Percentiles rank a stretch among this genome's conserved stretches.
phyloP scores from a whole-genome alignment of 2,797 vertebrate genomes.

The Ciconia nigra region DNA sequence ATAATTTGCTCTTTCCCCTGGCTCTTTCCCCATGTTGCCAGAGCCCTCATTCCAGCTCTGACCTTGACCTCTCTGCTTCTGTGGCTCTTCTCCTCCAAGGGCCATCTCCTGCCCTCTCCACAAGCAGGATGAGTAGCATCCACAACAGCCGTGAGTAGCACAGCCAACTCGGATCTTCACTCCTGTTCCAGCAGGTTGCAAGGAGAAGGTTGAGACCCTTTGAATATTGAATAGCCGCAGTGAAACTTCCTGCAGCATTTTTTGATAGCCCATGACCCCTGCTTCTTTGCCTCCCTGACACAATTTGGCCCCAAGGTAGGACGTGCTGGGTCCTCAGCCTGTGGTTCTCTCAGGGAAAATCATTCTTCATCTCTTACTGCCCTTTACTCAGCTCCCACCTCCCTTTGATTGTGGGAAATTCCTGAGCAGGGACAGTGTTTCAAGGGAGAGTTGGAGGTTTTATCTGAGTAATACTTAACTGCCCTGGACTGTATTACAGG shows the following conservation, averaged over 20 bases:
- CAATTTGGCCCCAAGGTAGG: not conserved
- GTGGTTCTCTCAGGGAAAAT: not conserved
- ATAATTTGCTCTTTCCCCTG: not conserved
- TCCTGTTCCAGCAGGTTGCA: not conserved
- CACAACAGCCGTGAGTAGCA: not conserved
- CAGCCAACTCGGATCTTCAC: not conserved
- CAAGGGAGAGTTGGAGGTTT: not conserved
- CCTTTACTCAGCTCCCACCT: not conserved
- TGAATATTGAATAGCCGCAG: not conserved
- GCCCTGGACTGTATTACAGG: not conserved
- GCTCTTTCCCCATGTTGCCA: not conserved
- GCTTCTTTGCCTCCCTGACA: not conserved
- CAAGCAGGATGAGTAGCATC: not conserved
- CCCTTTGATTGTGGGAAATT: not conserved
- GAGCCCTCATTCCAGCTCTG: not conserved
- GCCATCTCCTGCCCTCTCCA: not conserved
- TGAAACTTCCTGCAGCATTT: not conserved
- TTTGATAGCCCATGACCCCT: not conserved
- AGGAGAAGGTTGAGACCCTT: not conserved
- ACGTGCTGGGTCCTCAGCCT: not conserved
- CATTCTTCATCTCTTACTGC: not conserved
- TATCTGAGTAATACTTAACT: conserved; percentile 27
- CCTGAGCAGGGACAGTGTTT: not conserved
- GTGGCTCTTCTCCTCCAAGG: not conserved
- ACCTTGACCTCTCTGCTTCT: not conserved